Evolutionary conservation across 1,140 invertebrate genomes (phyloP), one percentile per base, ranked within the genome.

Genomic region (Conus ventricosus): DNA sequence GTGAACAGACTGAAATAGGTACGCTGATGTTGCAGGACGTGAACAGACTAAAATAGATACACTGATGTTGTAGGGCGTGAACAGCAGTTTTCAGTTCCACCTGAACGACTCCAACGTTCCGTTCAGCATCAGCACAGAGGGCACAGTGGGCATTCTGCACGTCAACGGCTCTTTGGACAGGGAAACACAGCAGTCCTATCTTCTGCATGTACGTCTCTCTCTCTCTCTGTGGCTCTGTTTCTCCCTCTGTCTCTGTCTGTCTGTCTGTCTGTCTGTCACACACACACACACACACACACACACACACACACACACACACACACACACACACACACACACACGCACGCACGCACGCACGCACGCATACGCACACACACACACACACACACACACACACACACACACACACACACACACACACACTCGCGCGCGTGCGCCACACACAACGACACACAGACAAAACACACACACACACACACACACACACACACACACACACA

Each of bases 41-140:
- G 39, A 39, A 39, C 39, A 39, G 39, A 39, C 39, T 15, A 60
- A 60, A 15, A 15, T 15, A 60, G 57, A 15, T 60, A 15, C 15
- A 15, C 15, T 60, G 57, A 11, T 8, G 57, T 60, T 86, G 20
- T 78, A 90, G 90, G 90, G 90, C 23, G 67, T 27, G 51, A 90
- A 90, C 85, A 80, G 85, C 78, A 76, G 27, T 4, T 86, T 90
- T 13, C 25, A 60, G 76, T 90, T 89, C 67, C 57, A 87, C 15
- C 54, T 90, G 57, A 20, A 55, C 20, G 39, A 60, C 57, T 55
- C 0, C 25, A 80, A n/a, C 27, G 84, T 55, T 5, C 63, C 55
- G 8, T 90, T 90, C 85, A 84, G 54, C 10, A 51, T 90, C n/a
- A 54, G 54, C 7, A 90, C 90, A 10, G 82, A 88, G 13, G 11